A percentile compares a stretch with the other conserved stretches of the same genome.
phyloP scores from a whole-genome alignment of 2,113 vertebrate species.

The Xenus cinereus region DNA sequence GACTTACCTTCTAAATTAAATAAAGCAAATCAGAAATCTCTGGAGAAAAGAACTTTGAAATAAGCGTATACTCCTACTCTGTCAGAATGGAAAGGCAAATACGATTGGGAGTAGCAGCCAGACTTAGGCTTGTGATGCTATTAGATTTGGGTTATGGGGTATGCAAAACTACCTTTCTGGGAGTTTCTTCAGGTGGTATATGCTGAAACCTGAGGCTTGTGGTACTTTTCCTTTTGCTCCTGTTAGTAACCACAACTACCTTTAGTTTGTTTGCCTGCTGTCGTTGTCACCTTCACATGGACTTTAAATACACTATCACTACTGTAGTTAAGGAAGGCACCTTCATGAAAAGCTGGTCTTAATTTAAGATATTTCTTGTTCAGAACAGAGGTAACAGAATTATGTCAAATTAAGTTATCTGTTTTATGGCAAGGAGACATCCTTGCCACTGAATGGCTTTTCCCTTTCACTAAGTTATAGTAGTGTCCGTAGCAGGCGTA shows the following conservation, averaged over 20 bases:
- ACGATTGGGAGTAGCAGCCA: background rate
- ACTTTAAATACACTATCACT: background rate
- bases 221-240: background rate
- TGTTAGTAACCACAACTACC: background rate
- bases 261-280: background rate
- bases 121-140: background rate
- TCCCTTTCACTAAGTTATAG: background rate
- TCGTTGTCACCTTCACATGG: background rate
- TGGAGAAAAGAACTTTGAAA: background rate
- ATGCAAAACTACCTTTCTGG: background rate
- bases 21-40: background rate
- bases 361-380: background rate
- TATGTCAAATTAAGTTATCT: background rate
- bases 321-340: background rate
- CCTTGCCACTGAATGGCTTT: background rate
- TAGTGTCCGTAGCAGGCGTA: background rate
- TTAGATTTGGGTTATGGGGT: background rate
- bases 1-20: constrained; percentile 44
- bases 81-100: constrained; percentile 30
- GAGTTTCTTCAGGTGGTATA: background rate
- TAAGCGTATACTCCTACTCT: constrained; percentile 15
- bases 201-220: background rate
- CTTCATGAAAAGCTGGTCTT: background rate
- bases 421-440: background rate
- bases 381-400: background rate